phyloP scores from a whole-genome alignment of 2,113 vertebrate species.

The Lophius piscatorius region DNA sequence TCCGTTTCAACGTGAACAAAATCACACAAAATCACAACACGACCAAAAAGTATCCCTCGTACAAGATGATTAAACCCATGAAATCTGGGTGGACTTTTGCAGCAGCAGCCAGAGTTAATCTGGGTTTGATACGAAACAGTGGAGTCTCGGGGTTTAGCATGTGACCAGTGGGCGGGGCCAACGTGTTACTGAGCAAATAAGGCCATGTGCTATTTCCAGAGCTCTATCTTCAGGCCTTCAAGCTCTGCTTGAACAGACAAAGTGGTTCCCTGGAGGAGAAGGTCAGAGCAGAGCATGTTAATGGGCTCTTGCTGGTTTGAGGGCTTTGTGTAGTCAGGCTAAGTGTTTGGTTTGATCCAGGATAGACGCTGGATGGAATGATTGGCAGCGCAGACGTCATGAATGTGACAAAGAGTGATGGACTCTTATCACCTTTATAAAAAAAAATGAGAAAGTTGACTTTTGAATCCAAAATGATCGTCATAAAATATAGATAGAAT shows the following conservation, averaged over 20 bases:
- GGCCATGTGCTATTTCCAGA: conserved; percentile 58
- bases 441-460: no score
- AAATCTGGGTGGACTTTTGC: no score
- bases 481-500: no score
- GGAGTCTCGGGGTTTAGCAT: conserved; percentile 46
- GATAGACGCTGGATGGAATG: conserved; percentile 9
- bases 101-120: not conserved
- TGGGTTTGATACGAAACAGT: conserved; percentile 37
- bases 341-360: conserved; percentile 17
- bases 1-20: no score
- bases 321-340: not conserved
- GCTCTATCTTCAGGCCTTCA: conserved; percentile 45
- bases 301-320: conserved; percentile 13
- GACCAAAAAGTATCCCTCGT: no score
- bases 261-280: conserved; percentile 16
- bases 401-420: no score
- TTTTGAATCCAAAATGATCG: no score
- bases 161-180: conserved; percentile 53
- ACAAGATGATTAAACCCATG: no score
- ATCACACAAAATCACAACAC: no score
- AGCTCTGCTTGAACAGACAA: conserved; percentile 31
- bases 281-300: conserved; percentile 3
- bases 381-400: not conserved
- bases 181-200: conserved; percentile 55
- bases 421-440: no score